Base-by-base conservation (phyloP, 1,140 invertebrate species). In the Homarus americanus region DNA sequence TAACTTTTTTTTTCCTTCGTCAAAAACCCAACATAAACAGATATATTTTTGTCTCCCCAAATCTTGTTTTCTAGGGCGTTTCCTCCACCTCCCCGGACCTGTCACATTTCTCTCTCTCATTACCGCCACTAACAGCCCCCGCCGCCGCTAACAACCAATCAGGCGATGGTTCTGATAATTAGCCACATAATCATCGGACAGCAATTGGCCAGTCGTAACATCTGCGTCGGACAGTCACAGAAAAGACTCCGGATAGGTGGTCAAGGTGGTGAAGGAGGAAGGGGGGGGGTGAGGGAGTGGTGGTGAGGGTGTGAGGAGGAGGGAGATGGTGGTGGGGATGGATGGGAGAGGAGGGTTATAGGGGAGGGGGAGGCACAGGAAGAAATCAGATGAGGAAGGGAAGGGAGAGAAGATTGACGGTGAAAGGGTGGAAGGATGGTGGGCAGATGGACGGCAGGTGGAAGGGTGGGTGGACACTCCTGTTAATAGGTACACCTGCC, bases 201-300 rank as follows among this genome's bases (percentile, higher is more conserved):
- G 78, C 78, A 80, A 80, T 80, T 49, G 78, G 78, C 78, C 78
- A 80, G 78, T 80, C 41, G 28, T 20, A 49, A 80, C 78, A 80
- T 20, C 78, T 80, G 78, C 5, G 28, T 2, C 40, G 17, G 78
- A 80, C 78, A 80, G 28, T 10, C 41, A 53, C 78, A 80, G 78
- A 80, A 80, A 80, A 53, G 41, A 2, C 20, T 49, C 4, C 7
- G 76, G 40, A 78, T 15, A n/a, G 41, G 41, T 79, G 41, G 34
- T 38, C 36, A n/a, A 1, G 75, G 75, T 40, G 75, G 17, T 40
- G 20, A 1, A 7, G 75, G 36, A 76, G 73, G 36, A 20, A 15
- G 36, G n/a, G n/a, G 73, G 36, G 75, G 36, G 36, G 73, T 15
- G 34, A 15, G 36, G n/a, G n/a, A 32, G 36, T 36, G 34, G 17